These are phyloP conservation scores for Hypercompe scribonia DNA, from an alignment of 2,888 invertebrate genomes.

Conservation along the genomic window DNA sequence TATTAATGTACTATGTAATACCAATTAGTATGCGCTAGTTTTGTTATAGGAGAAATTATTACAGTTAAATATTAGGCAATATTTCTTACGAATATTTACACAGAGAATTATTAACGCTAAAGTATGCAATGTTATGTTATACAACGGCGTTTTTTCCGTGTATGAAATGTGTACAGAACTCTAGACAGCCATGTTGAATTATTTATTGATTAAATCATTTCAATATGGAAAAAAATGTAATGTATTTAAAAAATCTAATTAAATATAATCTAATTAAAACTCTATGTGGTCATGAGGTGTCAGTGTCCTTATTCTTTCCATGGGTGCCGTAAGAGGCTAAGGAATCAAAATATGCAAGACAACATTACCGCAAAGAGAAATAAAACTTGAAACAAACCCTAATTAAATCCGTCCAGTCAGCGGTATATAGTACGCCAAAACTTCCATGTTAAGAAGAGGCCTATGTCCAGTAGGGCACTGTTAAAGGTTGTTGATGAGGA, in stretches of 20 bases:
- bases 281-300: too few relatives aligned
- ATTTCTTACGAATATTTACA: background rate
- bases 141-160: background rate
- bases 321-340: too few relatives aligned
- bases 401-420: too few relatives aligned
- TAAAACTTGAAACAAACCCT: too few relatives aligned
- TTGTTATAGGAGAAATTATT: background rate
- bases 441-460: too few relatives aligned
- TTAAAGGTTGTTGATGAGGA: too few relatives aligned
- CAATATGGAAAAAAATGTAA: background rate
- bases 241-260: background rate
- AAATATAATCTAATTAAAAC: too few relatives aligned
- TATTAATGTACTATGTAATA: background rate
- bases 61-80: background rate
- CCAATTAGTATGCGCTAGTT: background rate
- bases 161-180: background rate
- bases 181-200: background rate
- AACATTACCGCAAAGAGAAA: too few relatives aligned
- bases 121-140: background rate
- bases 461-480: too few relatives aligned
- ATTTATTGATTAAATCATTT: slow-evolving; percentile 1
- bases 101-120: background rate
- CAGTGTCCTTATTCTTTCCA: too few relatives aligned
- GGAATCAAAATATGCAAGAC: too few relatives aligned
- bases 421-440: too few relatives aligned